These are phyloP conservation scores for Nephrotoma flavescens DNA, from an alignment of 2,888 invertebrate genomes.

Conservation along the genomic window DNA sequence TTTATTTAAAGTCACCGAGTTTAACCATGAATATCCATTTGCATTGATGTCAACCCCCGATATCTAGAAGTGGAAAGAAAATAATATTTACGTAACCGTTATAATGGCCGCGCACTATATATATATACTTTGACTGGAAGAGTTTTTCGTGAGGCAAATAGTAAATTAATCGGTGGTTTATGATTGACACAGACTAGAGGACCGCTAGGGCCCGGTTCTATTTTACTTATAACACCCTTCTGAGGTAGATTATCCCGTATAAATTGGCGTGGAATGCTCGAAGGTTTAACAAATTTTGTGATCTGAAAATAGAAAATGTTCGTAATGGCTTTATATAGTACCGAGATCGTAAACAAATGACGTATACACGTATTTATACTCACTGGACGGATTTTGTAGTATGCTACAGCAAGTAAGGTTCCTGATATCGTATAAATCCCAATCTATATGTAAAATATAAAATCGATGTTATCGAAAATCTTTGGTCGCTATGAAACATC, in stretches of 20 bases:
- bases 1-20: slow-evolving; percentile 31
- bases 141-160: slow-evolving; percentile 20
- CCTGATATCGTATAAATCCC: slow-evolving; percentile 11
- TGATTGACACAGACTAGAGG: slow-evolving; percentile 38
- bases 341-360: not conserved
- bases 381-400: slow-evolving; percentile 12
- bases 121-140: slow-evolving; percentile 35
- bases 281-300: slow-evolving; percentile 44
- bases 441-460: slow-evolving; percentile 6
- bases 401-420: slow-evolving; percentile 11
- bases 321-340: not conserved
- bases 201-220: slow-evolving; percentile 37
- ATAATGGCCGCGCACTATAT: not conserved
- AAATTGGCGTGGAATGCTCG: slow-evolving; percentile 42
- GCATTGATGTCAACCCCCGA: slow-evolving; percentile 26
- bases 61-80: slow-evolving; percentile 15
- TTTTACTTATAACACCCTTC: slow-evolving; percentile 35
- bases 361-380: not conserved
- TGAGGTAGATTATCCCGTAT: slow-evolving; percentile 36
- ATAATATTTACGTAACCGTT: not conserved
- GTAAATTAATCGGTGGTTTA: slow-evolving; percentile 38
- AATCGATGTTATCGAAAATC: not conserved
- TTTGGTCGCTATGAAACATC: not conserved
- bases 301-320: slow-evolving; percentile 31
- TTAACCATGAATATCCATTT: slow-evolving; percentile 34